phyloP scores from a whole-genome alignment of 2,113 vertebrate species.

The Tiliqua scincoides region DNA sequence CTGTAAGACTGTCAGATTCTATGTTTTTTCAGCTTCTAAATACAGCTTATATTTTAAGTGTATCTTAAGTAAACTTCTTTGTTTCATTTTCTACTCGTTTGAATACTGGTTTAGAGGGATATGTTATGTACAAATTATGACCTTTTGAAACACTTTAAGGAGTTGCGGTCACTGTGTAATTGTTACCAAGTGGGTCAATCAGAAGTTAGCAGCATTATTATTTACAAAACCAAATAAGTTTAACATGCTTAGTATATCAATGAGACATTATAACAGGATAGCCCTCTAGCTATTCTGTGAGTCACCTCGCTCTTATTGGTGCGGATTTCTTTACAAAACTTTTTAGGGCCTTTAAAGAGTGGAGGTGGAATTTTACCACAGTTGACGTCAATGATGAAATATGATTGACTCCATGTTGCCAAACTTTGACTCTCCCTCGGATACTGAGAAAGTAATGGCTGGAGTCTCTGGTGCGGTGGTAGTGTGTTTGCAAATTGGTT shows the following conservation, averaged over 20 bases:
- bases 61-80: slow-evolving; percentile 26
- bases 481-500: background rate
- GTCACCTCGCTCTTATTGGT: background rate
- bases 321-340: background rate
- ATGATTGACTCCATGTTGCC: background rate
- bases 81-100: slow-evolving; percentile 11
- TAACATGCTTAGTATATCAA: background rate
- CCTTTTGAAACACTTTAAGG: slow-evolving; percentile 20
- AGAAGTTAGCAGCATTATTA: slow-evolving; percentile 15
- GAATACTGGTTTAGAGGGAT: slow-evolving; percentile 23
- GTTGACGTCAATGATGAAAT: background rate
- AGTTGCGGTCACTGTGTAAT: background rate
- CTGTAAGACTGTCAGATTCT: slow-evolving; percentile 33
- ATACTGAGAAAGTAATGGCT: background rate
- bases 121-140: slow-evolving; percentile 1
- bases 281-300: background rate
- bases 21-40: slow-evolving; percentile 16
- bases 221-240: slow-evolving; percentile 6
- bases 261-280: background rate
- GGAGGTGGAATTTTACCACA: background rate
- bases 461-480: background rate
- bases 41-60: slow-evolving; percentile 31
- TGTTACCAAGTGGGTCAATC: background rate
- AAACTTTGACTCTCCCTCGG: background rate
- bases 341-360: background rate